Conservation (phyloP, 2,113 vertebrate genomes). For the Oceanodroma tethys region DNA sequence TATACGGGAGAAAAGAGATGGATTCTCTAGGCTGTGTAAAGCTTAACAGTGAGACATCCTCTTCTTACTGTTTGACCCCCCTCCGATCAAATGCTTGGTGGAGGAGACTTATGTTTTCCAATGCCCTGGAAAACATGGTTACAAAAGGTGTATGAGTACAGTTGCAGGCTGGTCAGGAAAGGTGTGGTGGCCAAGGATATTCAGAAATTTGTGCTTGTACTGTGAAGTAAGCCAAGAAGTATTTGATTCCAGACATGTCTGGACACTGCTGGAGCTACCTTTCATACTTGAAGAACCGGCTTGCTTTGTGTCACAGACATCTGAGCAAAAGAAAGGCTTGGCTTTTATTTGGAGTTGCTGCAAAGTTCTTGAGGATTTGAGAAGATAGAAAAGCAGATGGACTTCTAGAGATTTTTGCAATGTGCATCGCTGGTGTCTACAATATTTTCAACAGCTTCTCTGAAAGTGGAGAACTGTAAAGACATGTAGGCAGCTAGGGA, state of each 20-base stretch:
- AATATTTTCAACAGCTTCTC: background rate
- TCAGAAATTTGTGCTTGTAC: background rate
- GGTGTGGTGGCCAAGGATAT: background rate
- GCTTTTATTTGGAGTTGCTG: background rate
- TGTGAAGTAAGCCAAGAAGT: background rate
- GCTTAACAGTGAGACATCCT: background rate
- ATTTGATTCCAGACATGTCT: background rate
- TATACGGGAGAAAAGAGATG: background rate
- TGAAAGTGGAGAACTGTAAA: background rate
- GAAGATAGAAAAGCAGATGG: background rate
- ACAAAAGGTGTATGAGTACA: no score
- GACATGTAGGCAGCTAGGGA: no score
- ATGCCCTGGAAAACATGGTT: background rate
- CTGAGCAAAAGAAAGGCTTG: background rate
- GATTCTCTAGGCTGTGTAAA: background rate
- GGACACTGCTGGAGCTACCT: background rate
- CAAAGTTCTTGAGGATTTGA: background rate
- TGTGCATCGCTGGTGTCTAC: background rate
- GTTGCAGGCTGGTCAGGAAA: background rate
- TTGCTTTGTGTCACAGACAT: background rate
- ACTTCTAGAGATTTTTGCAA: background rate
- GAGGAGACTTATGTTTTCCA: background rate
- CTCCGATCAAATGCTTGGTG: background rate
- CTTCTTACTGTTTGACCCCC: background rate
- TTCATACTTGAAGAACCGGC: background rate